Evolutionary conservation across 2,888 invertebrate species (phyloP).

Genomic region (Hydraecia micacea): DNA sequence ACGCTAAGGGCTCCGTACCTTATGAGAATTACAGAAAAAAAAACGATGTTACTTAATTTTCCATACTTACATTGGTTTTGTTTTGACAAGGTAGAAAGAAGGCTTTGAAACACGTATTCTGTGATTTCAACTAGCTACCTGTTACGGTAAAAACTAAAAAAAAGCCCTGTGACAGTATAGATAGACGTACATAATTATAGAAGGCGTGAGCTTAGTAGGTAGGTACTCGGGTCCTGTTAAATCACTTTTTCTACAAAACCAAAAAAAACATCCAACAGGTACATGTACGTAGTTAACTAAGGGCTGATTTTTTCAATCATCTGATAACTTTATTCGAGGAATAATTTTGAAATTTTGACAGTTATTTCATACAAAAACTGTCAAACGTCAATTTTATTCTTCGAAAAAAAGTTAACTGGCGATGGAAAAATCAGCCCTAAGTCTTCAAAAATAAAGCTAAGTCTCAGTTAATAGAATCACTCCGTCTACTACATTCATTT

Average conservation of each 20-base stretch:
- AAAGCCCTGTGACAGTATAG: background rate
- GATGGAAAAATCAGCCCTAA: too few relatives aligned
- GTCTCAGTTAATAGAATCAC: background rate
- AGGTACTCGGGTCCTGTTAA: background rate
- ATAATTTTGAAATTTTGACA: too few relatives aligned
- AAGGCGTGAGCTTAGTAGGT: background rate
- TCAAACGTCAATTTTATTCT: too few relatives aligned
- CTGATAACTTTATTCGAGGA: too few relatives aligned
- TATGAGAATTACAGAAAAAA: background rate
- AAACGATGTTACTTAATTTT: background rate
- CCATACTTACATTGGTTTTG: background rate
- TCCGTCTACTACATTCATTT: slow-evolving; percentile 33
- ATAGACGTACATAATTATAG: background rate
- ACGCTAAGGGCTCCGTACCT: background rate
- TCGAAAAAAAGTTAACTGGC: too few relatives aligned
- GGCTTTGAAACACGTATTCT: background rate
- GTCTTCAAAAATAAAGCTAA: background rate
- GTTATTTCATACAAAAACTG: too few relatives aligned
- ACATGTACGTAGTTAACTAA: background rate
- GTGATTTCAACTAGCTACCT: background rate
- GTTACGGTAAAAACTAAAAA: background rate
- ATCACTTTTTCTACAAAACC: background rate
- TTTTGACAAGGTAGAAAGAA: background rate
- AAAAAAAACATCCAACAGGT: background rate
- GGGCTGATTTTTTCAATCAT: too few relatives aligned